These are phyloP conservation scores for Drepana falcataria DNA, from an alignment of 2,888 invertebrate genomes.

Conservation along the genomic window DNA sequence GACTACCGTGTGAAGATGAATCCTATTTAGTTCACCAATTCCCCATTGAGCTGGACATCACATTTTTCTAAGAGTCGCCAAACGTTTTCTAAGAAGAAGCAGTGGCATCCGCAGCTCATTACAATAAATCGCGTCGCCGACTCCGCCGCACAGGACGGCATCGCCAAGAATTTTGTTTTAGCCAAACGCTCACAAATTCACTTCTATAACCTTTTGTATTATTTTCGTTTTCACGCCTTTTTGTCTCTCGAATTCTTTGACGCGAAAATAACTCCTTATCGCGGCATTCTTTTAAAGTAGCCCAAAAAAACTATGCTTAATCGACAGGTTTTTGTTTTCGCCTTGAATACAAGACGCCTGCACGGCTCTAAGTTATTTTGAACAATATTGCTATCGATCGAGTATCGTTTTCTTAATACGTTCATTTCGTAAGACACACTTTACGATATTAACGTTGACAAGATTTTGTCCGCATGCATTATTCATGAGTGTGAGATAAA, in stretches of 20 bases:
- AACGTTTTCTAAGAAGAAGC: conserved; percentile 65
- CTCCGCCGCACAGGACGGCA: conserved; percentile 79
- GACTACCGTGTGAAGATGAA: conserved; percentile 30
- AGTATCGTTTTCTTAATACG: conserved; percentile 20
- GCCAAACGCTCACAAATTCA: conserved; percentile 78
- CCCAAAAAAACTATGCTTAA: conserved; percentile 60
- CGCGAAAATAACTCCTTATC: conserved; percentile 77
- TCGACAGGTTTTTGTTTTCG: conserved; percentile 58
- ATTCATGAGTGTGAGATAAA: conserved; percentile 4
- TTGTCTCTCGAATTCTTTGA: conserved; percentile 72
- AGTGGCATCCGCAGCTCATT: conserved; percentile 64
- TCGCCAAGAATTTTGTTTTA: conserved; percentile 76
- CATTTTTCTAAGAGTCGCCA: conserved; percentile 64
- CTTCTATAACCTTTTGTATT: conserved; percentile 74
- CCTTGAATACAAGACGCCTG: conserved; percentile 58
- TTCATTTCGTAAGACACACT: conserved; percentile 7
- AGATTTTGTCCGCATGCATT: neutral
- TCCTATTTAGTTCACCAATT: conserved; percentile 28
- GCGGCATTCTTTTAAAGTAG: conserved; percentile 74
- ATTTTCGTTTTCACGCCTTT: conserved; percentile 78
- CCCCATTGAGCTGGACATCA: conserved; percentile 14
- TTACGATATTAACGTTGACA: neutral
- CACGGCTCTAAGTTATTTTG: conserved; percentile 43
- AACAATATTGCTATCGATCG: conserved; percentile 42
- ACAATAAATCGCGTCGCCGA: conserved; percentile 71